Base-by-base conservation (phyloP, 2,113 vertebrate species). In the Lepisosteus osseus region DNA sequence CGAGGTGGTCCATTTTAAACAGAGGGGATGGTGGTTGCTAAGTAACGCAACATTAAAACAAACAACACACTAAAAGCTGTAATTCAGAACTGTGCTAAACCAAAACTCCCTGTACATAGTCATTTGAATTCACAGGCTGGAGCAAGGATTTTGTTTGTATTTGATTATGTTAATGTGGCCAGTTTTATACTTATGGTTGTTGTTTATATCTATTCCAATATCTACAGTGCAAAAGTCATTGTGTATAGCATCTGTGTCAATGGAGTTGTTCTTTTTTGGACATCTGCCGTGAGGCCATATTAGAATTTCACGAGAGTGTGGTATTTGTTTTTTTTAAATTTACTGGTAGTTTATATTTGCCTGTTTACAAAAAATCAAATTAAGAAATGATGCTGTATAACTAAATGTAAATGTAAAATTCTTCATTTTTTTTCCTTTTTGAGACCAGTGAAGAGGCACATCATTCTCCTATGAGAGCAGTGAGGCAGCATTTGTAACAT, bases 41-140 rank as follows among this genome's bases (percentile, higher is more conserved):
- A 62, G 72, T 51, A 67, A 73, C 72, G 67, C 65, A 73, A 73
- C 55, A 42, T 67, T 68, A 73, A 73, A 68, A 72, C 71, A 72
- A 72, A 73, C 56, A 73, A 61, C 65, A 67, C 3, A n/a, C 44
- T 67, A 68, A 73, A 68, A 62, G 72, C 72, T 68, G 72, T 73
- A 73, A 62, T 73, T 68, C 65, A 73, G 56, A 68, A 13, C 3
- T 7, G 57, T 61, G 56, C 45, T 65, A 54, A 54, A 54, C 65
- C 44, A 14, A 61, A 44, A 15, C 65, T 68, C 56, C 56, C 45
- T 73, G 65, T 67, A 55, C 57, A 54, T 12, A 61, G 40, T 42
- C 43, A 61, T 73, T 73, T 68, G 57, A 67, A 73, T 67, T 73
- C 71, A 42, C 54, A 9, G 44, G 57, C 9, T 54, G 65, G 55